Percentiles rank a stretch among this genome's conserved stretches.
phyloP scores from a whole-genome alignment of 2,797 vertebrate genomes.

The Petrocephalus schoutedeni region DNA sequence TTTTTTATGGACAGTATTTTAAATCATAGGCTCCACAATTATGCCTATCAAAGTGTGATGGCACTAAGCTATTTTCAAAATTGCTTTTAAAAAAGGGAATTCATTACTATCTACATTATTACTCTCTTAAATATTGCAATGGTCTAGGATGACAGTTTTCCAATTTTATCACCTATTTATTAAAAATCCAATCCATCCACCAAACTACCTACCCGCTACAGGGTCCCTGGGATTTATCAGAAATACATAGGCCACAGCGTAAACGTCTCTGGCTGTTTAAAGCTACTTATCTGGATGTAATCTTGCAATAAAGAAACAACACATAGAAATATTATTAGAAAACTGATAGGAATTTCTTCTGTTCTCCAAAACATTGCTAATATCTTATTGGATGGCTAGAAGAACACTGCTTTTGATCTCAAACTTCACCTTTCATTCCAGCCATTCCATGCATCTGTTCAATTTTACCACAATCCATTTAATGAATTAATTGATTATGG shows the following conservation, averaged over 20 bases:
- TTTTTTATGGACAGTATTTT: not conserved
- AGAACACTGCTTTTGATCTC: not conserved
- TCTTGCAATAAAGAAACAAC: not conserved
- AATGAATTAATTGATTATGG: not conserved
- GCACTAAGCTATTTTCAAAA: not conserved
- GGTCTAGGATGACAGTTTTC: not conserved
- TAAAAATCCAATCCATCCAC: conserved; percentile 4
- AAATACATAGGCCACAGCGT: not conserved
- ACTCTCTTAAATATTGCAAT: not conserved
- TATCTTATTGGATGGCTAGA: not conserved
- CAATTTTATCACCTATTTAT: conserved; percentile 6
- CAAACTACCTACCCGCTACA: not conserved
- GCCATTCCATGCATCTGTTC: not conserved
- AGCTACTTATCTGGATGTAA: not conserved
- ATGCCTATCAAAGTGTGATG: not conserved
- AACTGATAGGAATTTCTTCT: not conserved
- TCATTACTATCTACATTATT: conserved; percentile 1
- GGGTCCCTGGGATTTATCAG: not conserved
- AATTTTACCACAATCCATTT: not conserved
- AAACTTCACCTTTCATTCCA: not conserved
- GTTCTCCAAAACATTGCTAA: not conserved
- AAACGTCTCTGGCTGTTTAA: not conserved
- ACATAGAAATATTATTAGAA: not conserved
- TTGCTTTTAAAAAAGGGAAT: conserved; percentile 2
- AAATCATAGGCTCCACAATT: not conserved